Base-by-base conservation (phyloP, 2,113 vertebrate species). In the Pseudopipra pipra region DNA sequence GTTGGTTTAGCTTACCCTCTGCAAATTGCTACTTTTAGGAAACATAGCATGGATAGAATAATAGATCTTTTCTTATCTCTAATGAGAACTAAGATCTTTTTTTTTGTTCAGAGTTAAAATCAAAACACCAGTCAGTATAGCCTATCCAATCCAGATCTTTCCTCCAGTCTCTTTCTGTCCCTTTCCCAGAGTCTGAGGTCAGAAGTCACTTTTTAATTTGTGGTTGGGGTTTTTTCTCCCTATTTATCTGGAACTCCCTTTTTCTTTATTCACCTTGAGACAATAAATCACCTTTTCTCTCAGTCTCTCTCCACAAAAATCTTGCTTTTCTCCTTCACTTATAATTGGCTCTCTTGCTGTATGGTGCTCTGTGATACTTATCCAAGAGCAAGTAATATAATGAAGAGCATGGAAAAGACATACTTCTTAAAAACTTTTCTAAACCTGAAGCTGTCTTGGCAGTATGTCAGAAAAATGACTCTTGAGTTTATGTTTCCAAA, bases 281-380 rank as follows among this genome's bases (percentile, higher is more conserved):
- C 37, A 94, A 85, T 85, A 94, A 87, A 90, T 85, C 75, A 93
- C 23, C 11, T 85, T 82, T 79, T 66, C 51, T 74, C 67, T 94
- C 88, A 88, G 86, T 91, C 5, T 91, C 46, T 66, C 25, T 74
- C 67, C n/a, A 84, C 62, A 88, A 83, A 94, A 93, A 67, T 25
- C 74, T 91, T 71, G 14, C 85, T 93, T 87, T 94, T 93, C 46
- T 95, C 76, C 76, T 85, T 95, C 81, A 72, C 80, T 94, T 96
- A 82, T 89, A 96, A 96, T 93, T 88, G 90, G 79, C 37, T 75
- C 7, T 68, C 62, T 90, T 81, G 56, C 74, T 73, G 37, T 37
- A 83, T 77, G 39, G 20, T 35, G 27, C 23, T 76, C n/a, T 63
- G 61, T 46, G 61, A 51, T 93, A 74, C 85, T 91, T 88, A 62